These are phyloP conservation scores for Hexactinellida sp. DNA, from an alignment of 37 sponge, comb jelly and placozoan species.

Conservation along the genomic window DNA sequence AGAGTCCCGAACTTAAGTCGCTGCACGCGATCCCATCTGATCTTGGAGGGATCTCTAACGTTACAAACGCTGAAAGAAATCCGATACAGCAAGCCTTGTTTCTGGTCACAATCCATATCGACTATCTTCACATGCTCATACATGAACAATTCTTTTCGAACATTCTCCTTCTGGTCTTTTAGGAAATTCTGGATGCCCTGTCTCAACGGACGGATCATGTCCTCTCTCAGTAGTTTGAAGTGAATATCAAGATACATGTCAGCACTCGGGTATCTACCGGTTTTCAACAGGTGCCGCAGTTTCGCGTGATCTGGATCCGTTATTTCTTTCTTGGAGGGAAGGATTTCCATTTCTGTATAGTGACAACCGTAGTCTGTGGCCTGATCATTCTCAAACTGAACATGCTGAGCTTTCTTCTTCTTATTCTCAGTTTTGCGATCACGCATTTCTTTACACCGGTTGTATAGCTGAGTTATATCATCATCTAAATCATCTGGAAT, in stretches of 20 bases:
- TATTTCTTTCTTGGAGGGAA: background rate
- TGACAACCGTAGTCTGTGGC: background rate
- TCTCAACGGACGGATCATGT: constrained; percentile 71
- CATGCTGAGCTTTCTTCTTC: background rate
- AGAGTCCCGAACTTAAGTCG: constrained; percentile 66
- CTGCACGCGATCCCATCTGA: constrained; percentile 55
- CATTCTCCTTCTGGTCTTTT: constrained; percentile 1
- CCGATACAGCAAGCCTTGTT: constrained; percentile 36
- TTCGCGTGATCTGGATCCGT: background rate
- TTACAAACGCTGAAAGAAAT: constrained; percentile 39
- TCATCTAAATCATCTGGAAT: background rate
- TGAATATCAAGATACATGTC: constrained; percentile 71
- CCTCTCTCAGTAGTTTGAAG: constrained; percentile 72
- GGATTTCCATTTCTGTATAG: background rate
- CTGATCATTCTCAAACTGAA: background rate
- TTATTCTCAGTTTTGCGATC: background rate
- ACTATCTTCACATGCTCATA: constrained; percentile 39
- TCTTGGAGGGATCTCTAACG: background rate
- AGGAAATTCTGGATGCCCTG: constrained; percentile 42
- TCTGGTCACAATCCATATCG: constrained; percentile 16
- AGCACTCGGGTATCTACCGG: constrained; percentile 42
- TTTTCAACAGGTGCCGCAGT: constrained; percentile 37
- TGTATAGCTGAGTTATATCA: background rate
- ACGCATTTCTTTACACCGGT: background rate
- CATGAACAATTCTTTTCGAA: constrained; percentile 38